Evolutionary conservation across 2,888 invertebrate species (phyloP), one percentile per base, ranked within the genome.

Genomic region (Dryococelus australis): DNA sequence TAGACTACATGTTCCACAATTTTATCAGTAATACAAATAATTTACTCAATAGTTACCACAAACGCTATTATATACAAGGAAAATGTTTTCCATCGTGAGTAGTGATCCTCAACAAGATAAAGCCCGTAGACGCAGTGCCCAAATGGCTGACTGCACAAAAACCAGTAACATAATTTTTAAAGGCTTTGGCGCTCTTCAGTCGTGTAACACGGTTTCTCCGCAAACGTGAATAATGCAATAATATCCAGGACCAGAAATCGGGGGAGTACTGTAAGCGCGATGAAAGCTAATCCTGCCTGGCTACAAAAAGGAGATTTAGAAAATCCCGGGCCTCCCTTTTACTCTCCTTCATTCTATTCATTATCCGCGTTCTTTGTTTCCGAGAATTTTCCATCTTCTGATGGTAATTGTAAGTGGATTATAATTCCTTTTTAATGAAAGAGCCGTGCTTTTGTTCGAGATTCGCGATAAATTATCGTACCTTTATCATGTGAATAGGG

Each of bases 341-440:
- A 8, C 20, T 20, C 65, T 65, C 24, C 65, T 65, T 65, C n/a
- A 65, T 65, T 65, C 65, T 65, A 65, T 65, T 65, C 65, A 65
- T 65, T 65, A 65, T 65, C 24, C n/a, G 2, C 65, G 8, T 65
- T 65, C 65, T 65, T 65, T 65, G 65, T 65, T 65, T 65, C 65
- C 65, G 8, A 65, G 65, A 24, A 16, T 65, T 65, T 24, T 24
- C 20, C 65, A 20, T 65, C 20, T 65, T 65, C n/a, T n/a, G 65
- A 65, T 47, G 47, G 47, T 65, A 65, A 65, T n/a, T 65, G 6
- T 65, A 24, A 65, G n/a, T 65, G 65, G 65, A 65, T 65, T 65
- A 65, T 65, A 65, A 65, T 65, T n/a, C 65, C 65, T n/a, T n/a
- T 65, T 20, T 65, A 65, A 65, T 65, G 65, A 65, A 65, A 65